phyloP scores from a whole-genome alignment of 2,888 invertebrate species.

The Vesta saturnalis region DNA sequence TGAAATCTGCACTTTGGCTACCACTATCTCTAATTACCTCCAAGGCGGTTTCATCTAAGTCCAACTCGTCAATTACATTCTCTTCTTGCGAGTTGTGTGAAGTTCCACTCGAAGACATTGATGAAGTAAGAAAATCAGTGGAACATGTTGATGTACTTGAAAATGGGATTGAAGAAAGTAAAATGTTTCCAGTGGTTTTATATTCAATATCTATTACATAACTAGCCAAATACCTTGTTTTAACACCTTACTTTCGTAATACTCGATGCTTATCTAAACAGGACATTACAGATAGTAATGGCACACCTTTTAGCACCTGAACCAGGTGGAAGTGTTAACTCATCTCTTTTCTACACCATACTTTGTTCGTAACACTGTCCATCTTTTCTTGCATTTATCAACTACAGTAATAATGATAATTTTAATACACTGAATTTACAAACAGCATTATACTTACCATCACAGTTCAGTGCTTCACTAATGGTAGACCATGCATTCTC shows the following conservation, averaged over 20 bases:
- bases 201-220: background rate
- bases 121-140: background rate
- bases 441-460: no score
- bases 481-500: no score
- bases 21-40: background rate
- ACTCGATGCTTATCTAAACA: background rate
- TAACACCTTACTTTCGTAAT: background rate
- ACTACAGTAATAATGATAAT: background rate
- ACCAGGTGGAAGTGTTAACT: background rate
- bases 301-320: background rate
- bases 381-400: background rate
- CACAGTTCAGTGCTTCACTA: no score
- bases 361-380: no score
- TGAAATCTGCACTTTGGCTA: background rate
- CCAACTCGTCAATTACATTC: no score
- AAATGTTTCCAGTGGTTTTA: background rate
- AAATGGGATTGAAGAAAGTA: no score
- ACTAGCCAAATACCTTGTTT: background rate
- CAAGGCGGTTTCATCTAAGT: no score
- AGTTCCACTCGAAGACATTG: background rate
- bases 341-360: background rate
- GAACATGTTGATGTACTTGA: background rate
- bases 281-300: no score
- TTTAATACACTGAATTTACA: no score
- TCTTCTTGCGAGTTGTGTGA: background rate